A percentile compares a stretch with the other conserved stretches of the same genome.
Evolutionary conservation across 2,888 invertebrate species (phyloP).

Genomic region (Caenorhabditis wallacei): DNA sequence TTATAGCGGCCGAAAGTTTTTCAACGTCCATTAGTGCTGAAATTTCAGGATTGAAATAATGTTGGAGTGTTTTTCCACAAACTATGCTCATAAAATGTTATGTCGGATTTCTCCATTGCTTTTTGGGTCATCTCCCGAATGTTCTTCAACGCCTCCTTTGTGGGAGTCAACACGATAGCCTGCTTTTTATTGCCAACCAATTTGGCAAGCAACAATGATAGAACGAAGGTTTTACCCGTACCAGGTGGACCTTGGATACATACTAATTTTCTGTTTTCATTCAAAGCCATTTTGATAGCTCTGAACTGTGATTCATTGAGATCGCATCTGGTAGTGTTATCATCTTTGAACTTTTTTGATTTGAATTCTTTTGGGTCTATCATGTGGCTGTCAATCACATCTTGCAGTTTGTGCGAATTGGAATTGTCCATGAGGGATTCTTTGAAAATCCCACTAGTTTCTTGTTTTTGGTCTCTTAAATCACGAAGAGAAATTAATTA

Average conservation of each 20-base stretch:
- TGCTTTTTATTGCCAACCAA: neutral
- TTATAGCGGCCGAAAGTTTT: neutral
- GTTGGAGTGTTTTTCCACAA: too few relatives aligned
- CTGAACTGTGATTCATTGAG: neutral
- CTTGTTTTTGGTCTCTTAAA: neutral
- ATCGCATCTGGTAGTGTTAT: too few relatives aligned
- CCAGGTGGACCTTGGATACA: slow-evolving; percentile 59
- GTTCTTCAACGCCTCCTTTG: slow-evolving; percentile 28
- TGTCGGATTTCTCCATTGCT: neutral
- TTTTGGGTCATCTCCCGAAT: slow-evolving; percentile 7
- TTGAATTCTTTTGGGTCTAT: neutral
- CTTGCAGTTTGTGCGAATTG: neutral
- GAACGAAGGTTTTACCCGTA: slow-evolving; percentile 37
- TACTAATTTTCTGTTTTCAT: slow-evolving; percentile 22
- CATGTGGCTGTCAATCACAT: neutral
- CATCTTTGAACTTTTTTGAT: neutral
- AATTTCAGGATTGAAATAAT: too few relatives aligned
- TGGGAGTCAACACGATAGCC: slow-evolving; percentile 40
- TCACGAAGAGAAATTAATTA: too few relatives aligned
- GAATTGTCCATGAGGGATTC: neutral
- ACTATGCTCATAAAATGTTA: too few relatives aligned
- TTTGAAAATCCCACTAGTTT: neutral
- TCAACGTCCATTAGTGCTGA: slow-evolving; percentile 22
- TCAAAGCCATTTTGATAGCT: slow-evolving; percentile 39
- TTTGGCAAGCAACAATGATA: neutral